Conservation (phyloP, 2,113 vertebrate species). For the Chaetorhynchus papuensis region DNA sequence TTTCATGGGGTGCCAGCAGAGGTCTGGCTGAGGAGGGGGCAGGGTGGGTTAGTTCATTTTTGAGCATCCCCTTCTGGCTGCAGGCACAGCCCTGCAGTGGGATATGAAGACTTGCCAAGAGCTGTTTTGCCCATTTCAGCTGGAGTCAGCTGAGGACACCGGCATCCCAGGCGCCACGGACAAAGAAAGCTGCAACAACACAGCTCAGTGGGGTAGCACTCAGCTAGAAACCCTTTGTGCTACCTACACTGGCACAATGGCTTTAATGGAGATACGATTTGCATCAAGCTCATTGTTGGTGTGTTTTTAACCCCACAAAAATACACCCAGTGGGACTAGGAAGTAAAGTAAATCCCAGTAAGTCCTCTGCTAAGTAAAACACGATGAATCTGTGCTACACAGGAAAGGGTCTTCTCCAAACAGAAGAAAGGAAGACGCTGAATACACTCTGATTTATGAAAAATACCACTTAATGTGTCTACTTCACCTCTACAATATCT, state of each 20-base stretch:
- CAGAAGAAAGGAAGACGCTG: background rate
- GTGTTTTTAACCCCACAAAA: background rate
- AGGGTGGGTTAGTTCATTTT: background rate
- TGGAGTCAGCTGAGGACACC: constrained; percentile 41
- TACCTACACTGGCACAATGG: background rate
- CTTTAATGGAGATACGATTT: background rate
- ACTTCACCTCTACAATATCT: background rate
- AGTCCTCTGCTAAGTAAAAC: background rate
- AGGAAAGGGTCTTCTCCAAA: background rate
- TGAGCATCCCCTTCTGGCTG: background rate
- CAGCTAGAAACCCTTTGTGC: constrained; percentile 26
- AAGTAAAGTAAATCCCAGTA: background rate
- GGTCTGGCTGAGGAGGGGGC: background rate
- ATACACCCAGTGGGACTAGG: background rate
- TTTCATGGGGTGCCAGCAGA: background rate
- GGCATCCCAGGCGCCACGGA: background rate
- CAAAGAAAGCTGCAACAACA: constrained; percentile 17
- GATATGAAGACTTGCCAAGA: background rate
- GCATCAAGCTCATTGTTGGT: background rate
- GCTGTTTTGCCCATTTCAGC: background rate
- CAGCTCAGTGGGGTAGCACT: background rate
- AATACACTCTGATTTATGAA: background rate
- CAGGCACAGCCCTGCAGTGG: background rate
- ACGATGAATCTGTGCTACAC: background rate
- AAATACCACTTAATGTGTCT: background rate